A percentile compares a stretch with the other conserved stretches of the same genome.
phyloP scores from a whole-genome alignment of 2,888 invertebrate genomes.

The Cotesia congregata region DNA sequence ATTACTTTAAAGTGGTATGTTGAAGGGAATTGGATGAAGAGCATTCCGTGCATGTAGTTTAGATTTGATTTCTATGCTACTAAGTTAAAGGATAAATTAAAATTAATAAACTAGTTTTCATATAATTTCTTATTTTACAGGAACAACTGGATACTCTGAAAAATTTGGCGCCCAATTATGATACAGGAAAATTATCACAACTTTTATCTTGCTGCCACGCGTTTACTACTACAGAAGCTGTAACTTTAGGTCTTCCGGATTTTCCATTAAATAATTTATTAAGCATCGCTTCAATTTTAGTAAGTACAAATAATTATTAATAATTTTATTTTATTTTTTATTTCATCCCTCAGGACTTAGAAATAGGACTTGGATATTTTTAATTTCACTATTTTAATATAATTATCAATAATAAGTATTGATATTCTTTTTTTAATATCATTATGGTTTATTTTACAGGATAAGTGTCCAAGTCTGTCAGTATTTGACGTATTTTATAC shows the following conservation, averaged over 20 bases:
- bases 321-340: slow-evolving; percentile 38
- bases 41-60: slow-evolving; percentile 50
- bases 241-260: slow-evolving; percentile 83
- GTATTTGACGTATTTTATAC: slow-evolving; percentile 80
- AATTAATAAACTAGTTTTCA: slow-evolving; percentile 50
- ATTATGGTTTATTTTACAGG: slow-evolving; percentile 71
- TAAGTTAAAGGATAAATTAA: slow-evolving; percentile 22
- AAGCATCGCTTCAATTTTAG: slow-evolving; percentile 79
- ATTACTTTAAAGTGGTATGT: slow-evolving; percentile 58
- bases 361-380: background rate
- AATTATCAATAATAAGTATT: no score
- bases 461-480: slow-evolving; percentile 78
- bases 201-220: slow-evolving; percentile 80
- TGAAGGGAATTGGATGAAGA: slow-evolving; percentile 51
- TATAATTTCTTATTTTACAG: slow-evolving; percentile 65
- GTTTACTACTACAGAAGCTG: slow-evolving; percentile 82
- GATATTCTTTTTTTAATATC: no score
- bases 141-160: slow-evolving; percentile 74
- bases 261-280: slow-evolving; percentile 89
- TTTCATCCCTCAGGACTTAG: no score
- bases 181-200: slow-evolving; percentile 71
- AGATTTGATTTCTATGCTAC: slow-evolving; percentile 33
- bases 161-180: slow-evolving; percentile 72
- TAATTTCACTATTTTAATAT: slow-evolving; percentile 52
- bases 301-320: slow-evolving; percentile 53